Percentiles rank a stretch among this genome's conserved stretches.
Evolutionary conservation across 2,888 invertebrate genomes (phyloP).

Genomic region (Bimastos eiseni): DNA sequence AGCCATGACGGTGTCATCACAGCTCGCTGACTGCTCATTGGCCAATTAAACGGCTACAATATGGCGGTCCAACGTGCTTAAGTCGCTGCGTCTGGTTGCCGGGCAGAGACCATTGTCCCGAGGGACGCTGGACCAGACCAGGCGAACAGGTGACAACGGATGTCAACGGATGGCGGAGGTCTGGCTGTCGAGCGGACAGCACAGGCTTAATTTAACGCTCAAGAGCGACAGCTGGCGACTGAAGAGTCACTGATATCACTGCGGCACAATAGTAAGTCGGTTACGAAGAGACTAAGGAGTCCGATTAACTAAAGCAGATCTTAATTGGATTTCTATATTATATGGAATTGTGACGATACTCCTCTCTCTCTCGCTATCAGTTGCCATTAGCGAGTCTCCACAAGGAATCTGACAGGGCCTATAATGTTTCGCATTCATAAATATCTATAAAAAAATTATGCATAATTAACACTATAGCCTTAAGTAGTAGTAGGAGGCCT

Average conservation of each 20-base stretch:
- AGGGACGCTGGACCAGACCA: not conserved
- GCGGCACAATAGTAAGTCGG: not conserved
- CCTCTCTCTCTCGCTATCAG: no score
- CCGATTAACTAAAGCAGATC: not conserved
- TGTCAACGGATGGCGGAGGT: not conserved
- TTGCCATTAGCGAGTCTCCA: not conserved
- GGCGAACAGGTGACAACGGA: conserved; percentile 17
- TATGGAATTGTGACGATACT: not conserved
- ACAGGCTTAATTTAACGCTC: conserved; percentile 20
- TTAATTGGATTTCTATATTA: not conserved
- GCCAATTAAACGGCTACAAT: not conserved
- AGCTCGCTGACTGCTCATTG: not conserved
- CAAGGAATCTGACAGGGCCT: no score
- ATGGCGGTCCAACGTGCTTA: not conserved
- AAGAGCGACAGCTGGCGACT: conserved; percentile 17
- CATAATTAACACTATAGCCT: no score
- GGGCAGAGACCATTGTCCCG: not conserved
- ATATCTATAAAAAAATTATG: no score
- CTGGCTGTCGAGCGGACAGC: not conserved
- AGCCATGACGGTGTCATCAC: conserved; percentile 14
- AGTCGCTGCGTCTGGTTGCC: not conserved
- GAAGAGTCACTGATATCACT: not conserved
- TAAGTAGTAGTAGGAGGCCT: no score
- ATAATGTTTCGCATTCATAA: no score
- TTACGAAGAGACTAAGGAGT: not conserved